Evolutionary conservation across 2,797 vertebrate species (phyloP).

Genomic region (Apogon hyalosoma): DNA sequence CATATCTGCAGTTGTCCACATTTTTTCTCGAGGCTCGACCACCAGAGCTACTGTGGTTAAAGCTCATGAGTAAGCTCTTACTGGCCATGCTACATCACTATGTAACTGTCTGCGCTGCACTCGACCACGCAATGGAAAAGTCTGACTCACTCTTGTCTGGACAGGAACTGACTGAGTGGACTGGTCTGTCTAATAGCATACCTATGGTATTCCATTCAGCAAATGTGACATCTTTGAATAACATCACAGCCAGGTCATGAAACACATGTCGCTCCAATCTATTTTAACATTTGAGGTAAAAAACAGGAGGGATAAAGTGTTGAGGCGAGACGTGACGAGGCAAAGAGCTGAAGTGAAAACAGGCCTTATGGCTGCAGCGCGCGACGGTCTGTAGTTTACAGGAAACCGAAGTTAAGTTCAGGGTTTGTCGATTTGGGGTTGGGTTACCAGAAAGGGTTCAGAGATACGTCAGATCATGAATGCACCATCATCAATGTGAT

Average conservation of each 20-base stretch:
- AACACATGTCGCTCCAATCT: conserved; percentile 37
- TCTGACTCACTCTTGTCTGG: conserved; percentile 82
- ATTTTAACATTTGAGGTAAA: conserved; percentile 42
- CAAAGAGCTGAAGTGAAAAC: conserved; percentile 28
- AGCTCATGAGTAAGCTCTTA: conserved; percentile 79
- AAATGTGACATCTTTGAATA: conserved; percentile 70
- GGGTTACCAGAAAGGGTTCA: neutral
- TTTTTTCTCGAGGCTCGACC: conserved; percentile 58
- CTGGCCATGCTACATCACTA: conserved; percentile 69
- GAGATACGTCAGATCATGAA: neutral
- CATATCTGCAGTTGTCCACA: conserved; percentile 66
- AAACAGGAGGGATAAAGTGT: conserved; percentile 23
- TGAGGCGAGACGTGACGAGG: conserved; percentile 44
- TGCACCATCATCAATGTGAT: too few species aligned
- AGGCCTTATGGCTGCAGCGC: conserved; percentile 53
- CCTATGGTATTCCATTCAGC: conserved; percentile 72
- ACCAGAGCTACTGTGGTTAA: conserved; percentile 72
- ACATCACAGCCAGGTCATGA: conserved; percentile 39
- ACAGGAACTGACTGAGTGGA: conserved; percentile 77
- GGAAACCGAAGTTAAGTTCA: conserved; percentile 42
- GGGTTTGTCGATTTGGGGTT: conserved; percentile 22
- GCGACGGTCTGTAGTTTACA: conserved; percentile 46
- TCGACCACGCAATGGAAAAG: conserved; percentile 74
- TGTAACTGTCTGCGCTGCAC: conserved; percentile 63
- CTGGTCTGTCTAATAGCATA: conserved; percentile 66